These are phyloP conservation scores for Aleadryas rufinucha DNA, from an alignment of 2,113 vertebrate species.

Conservation along the genomic window DNA sequence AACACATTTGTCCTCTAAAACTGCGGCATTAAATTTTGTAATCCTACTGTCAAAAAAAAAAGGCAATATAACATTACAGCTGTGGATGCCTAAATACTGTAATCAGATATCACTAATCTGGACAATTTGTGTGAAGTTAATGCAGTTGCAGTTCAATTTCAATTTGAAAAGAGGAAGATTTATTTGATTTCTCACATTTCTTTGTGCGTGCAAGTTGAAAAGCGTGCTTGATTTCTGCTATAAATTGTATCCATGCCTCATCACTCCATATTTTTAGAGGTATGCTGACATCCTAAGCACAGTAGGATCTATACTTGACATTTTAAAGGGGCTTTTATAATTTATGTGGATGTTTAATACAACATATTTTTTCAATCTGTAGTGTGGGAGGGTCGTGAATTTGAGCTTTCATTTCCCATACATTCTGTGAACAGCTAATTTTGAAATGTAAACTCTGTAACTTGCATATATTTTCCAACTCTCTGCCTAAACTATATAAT, in stretches of 20 bases:
- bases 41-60: neutral
- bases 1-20: neutral
- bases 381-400: neutral
- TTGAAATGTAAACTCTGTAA: neutral
- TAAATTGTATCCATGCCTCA: constrained; percentile 37
- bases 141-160: neutral
- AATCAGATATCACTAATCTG: neutral
- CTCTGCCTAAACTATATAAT: neutral
- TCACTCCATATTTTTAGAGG: constrained; percentile 31
- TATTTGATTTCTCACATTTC: constrained; percentile 15
- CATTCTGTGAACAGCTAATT: neutral
- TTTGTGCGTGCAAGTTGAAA: constrained; percentile 45
- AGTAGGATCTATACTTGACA: constrained; percentile 35
- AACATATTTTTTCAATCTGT: constrained; percentile 49
- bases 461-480: neutral
- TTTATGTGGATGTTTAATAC: constrained; percentile 49
- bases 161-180: neutral
- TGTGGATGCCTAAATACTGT: neutral
- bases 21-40: neutral
- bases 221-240: neutral
- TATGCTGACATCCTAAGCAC: constrained; percentile 38
- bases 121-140: neutral
- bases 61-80: neutral
- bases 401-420: neutral
- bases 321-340: constrained; percentile 37